phyloP scores from a whole-genome alignment of 2,888 invertebrate genomes.

The Tachina lurida region DNA sequence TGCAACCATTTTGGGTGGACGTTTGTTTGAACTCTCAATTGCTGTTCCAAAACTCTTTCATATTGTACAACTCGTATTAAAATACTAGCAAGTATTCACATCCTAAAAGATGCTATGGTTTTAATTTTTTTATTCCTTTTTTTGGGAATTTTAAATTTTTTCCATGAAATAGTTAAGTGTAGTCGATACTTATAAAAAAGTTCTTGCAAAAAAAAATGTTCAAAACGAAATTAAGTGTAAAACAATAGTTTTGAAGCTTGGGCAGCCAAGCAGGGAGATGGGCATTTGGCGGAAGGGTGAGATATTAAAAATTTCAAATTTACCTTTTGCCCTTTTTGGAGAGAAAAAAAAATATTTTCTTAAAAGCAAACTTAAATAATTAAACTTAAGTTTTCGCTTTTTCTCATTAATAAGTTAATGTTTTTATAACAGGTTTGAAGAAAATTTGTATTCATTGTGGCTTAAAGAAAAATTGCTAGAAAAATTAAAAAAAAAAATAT shows the following conservation, averaged over 20 bases:
- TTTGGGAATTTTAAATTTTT: constrained; percentile 9
- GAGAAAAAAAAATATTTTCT: constrained; percentile 2
- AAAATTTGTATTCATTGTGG: constrained; percentile 8
- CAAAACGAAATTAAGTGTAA: constrained; percentile 21
- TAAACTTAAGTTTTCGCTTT: constrained; percentile 31
- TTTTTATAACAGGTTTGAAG: constrained; percentile 12
- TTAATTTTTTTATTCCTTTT: constrained; percentile 19
- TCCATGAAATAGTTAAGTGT: constrained; percentile 32
- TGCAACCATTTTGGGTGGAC: constrained; percentile 46
- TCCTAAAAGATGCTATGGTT: constrained; percentile 28
- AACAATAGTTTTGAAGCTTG: constrained; percentile 24
- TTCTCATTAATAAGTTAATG: constrained; percentile 21
- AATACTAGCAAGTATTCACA: constrained; percentile 5
- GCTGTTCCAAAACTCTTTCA: constrained; percentile 5
- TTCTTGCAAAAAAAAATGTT: not conserved
- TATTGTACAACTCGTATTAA: constrained; percentile 32
- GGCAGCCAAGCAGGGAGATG: not conserved
- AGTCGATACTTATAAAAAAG: constrained; percentile 4
- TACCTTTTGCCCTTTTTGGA: constrained; percentile 23
- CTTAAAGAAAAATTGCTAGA: not conserved
- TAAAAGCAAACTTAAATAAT: constrained; percentile 22
- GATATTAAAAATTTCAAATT: constrained; percentile 24
- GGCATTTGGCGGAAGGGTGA: not conserved
- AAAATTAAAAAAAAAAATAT: not conserved
- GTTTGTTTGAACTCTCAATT: not conserved